A percentile compares a stretch with the other conserved stretches of the same genome.
These are phyloP conservation scores for Echiichthys vipera DNA, from an alignment of 2,797 vertebrate species.

Conservation along the genomic window DNA sequence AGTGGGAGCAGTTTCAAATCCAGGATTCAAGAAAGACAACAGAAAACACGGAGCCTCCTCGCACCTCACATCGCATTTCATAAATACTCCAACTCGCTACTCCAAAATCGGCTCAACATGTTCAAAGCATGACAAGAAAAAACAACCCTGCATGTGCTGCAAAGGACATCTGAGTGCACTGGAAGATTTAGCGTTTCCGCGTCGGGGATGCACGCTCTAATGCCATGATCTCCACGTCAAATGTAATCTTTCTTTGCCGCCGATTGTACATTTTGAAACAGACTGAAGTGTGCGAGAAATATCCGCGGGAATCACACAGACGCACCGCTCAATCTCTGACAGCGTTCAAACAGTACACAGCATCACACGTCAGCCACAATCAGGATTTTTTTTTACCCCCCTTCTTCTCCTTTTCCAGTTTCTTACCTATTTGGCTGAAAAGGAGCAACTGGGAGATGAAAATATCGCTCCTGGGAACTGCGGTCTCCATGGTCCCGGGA, in stretches of 20 bases:
- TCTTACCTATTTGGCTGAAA: conserved; percentile 90
- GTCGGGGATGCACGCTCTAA: not conserved
- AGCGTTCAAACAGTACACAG: conserved; percentile 8
- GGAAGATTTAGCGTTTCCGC: not conserved
- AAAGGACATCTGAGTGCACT: not conserved
- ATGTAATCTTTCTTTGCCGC: not conserved
- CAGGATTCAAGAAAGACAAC: not conserved
- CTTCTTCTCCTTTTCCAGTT: conserved; percentile 7
- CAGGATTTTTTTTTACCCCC: not conserved
- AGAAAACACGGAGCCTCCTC: conserved; percentile 1
- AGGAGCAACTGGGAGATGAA: conserved; percentile 85
- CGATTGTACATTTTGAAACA: conserved; percentile 10
- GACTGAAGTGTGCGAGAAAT: conserved; percentile 22
- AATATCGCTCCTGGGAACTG: conserved; percentile 72
- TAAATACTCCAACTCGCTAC: conserved; percentile 47
- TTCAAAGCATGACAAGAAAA: conserved; percentile 1
- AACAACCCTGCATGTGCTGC: not conserved
- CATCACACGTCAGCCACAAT: conserved; percentile 37
- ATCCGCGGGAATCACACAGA: conserved; percentile 1
- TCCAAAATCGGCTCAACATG: conserved; percentile 15
- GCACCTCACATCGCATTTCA: conserved; percentile 1
- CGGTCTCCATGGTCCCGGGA: conserved; percentile 82
- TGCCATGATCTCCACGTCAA: not conserved
- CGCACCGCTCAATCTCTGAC: conserved; percentile 13
- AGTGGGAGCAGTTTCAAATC: not conserved